Evolutionary conservation across 2,797 vertebrate genomes (phyloP).

Genomic region (Sphenodon punctatus): DNA sequence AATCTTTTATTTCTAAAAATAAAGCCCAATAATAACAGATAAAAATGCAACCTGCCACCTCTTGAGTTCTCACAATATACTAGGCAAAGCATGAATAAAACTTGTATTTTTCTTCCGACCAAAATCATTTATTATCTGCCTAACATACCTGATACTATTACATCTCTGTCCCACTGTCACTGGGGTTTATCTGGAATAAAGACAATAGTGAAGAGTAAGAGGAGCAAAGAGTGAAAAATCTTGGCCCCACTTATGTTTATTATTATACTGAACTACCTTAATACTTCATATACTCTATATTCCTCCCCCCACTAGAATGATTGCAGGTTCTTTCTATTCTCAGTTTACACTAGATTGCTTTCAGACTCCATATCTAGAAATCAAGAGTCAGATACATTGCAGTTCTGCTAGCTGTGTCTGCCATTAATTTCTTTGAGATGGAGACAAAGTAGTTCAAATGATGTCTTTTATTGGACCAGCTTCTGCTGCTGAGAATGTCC

Average conservation of each 20-base stretch:
- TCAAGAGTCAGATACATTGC: too few species aligned
- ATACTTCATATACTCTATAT: background rate
- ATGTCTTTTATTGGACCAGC: too few species aligned
- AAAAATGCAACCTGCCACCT: background rate
- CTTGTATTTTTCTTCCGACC: background rate
- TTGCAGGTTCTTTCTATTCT: too few species aligned
- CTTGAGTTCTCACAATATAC: background rate
- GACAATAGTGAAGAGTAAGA: background rate
- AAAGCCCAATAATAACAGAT: background rate
- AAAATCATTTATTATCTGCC: background rate
- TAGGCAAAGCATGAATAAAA: background rate
- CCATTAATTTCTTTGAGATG: too few species aligned
- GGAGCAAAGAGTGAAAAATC: fast-evolving
- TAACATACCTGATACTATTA: too few species aligned
- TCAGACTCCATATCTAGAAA: background rate
- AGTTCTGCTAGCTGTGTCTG: too few species aligned
- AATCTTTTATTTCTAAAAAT: background rate
- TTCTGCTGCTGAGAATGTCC: too few species aligned
- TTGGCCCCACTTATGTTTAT: too few species aligned
- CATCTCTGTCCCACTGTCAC: too few species aligned
- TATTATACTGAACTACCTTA: fast-evolving
- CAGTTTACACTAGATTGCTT: background rate
- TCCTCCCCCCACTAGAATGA: fast-evolving
- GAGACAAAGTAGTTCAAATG: too few species aligned
- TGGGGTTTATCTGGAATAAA: background rate